phyloP scores from a whole-genome alignment of 2,797 vertebrate genomes.

The Crypturellus tataupa region DNA sequence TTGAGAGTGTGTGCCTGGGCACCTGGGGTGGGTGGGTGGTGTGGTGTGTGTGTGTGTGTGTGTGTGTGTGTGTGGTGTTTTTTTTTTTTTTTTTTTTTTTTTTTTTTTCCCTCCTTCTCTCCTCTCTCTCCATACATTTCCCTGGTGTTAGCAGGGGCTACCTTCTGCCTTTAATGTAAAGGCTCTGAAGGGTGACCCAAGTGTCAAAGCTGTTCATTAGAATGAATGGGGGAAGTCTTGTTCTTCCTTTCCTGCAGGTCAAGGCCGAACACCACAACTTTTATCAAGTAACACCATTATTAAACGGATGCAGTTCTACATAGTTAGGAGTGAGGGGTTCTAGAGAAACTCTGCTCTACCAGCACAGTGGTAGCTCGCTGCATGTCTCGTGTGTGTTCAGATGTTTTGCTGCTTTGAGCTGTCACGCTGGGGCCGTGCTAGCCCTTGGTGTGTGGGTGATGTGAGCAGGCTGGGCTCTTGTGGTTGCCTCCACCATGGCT shows the following conservation, averaged over 20 bases:
- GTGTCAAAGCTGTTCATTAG: slow-evolving; percentile 52
- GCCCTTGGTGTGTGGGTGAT: neutral
- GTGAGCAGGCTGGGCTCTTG: neutral
- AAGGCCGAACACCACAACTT: slow-evolving; percentile 4
- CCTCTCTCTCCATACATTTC: neutral
- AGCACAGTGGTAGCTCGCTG: neutral
- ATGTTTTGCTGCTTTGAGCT: slow-evolving; percentile 4
- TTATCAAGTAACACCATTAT: neutral
- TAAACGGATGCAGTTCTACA: neutral
- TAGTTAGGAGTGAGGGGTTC: neutral
- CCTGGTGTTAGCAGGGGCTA: neutral
- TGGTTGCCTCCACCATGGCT: neutral
- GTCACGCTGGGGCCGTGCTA: neutral
- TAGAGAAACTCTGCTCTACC: neutral
- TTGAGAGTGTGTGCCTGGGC: no score
- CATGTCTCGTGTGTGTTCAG: neutral
- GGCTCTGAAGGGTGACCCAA: slow-evolving; percentile 49
- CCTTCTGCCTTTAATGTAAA: slow-evolving; percentile 49
- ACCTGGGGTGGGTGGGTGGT: neutral
- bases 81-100: neutral
- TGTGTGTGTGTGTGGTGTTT: no score
- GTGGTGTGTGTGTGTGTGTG: no score
- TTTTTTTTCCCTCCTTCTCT: no score
- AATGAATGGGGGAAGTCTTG: slow-evolving; percentile 22
- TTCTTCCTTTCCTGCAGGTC: slow-evolving; percentile 1